Evolutionary conservation across 2,113 vertebrate species (phyloP).

Genomic region (Salvator merianae): DNA sequence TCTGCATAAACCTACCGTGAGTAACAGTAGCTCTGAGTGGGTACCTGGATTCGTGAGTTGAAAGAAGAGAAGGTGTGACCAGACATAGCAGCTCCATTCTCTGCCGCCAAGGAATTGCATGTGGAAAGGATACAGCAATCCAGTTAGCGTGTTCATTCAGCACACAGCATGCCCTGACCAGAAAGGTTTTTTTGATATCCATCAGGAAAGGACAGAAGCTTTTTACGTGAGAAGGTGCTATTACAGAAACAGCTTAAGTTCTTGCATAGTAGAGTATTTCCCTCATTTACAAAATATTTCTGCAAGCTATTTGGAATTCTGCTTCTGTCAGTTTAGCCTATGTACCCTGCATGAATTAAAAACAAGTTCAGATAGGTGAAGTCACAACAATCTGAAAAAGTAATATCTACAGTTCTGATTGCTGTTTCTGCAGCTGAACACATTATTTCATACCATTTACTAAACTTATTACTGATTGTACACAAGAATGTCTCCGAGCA

Average conservation of each 20-base stretch:
- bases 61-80: constrained; percentile 13
- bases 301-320: neutral
- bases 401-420: too few relatives aligned
- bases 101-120: constrained; percentile 7
- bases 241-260: neutral
- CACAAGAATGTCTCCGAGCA: too few relatives aligned
- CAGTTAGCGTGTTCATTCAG: constrained; percentile 12
- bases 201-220: neutral
- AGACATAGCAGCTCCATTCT: neutral
- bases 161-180: constrained; percentile 24
- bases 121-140: neutral
- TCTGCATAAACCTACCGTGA: too few relatives aligned
- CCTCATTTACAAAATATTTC: neutral
- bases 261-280: neutral
- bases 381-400: too few relatives aligned
- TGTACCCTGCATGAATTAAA: neutral
- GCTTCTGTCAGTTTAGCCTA: neutral
- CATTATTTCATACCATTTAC: too few relatives aligned
- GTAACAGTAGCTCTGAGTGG: neutral
- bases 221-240: constrained; percentile 1
- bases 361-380: too few relatives aligned
- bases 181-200: neutral
- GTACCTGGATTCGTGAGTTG: neutral
- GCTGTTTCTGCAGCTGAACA: too few relatives aligned
- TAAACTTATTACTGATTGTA: too few relatives aligned